Evolutionary conservation across 2,888 invertebrate species (phyloP), one percentile per base, ranked within the genome.

Genomic region (Melanargia galathea): DNA sequence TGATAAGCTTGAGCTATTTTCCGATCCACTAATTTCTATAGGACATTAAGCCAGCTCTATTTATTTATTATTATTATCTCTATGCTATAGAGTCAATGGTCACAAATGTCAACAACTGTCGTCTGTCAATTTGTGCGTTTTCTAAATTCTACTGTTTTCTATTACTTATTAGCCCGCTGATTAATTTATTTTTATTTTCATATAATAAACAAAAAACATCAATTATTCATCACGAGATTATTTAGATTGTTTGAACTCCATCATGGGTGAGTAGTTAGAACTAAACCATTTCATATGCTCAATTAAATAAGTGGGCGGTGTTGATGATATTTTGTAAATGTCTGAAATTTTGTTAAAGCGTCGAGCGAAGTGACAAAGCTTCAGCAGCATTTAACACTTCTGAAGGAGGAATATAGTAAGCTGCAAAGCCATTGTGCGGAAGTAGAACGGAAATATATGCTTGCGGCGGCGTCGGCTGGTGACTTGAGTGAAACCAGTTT

Each of bases 381-480:
- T 73, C 97, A 97, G 83, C 97, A 97, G 82, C 98, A 98, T 82
- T 91, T 98, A 70, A 87, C 95, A 62, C 92, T 98, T 64, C 92
- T 98, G 67, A 95, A 97, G 76, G 97, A 97, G 73, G 97, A 98
- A 85, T 98, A 98, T 86, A 95, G 97, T 7, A 97, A 97, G 85
- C 92, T 98, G 33, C 97, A 98, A 81, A 93, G 93, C 54, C 94
- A 94, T 69, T 95, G 96, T 78, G 93, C 94, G 7, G 97, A 97
- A 74, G 84, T 98, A 30, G 97, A 97, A 80, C 93, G 95, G 70
- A 97, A 97, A 84, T 97, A 97, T 79, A 95, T 95, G 68, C 93
- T 96, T 69, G 94, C 95, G 1, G 94, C 95, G 43, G 95, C 96
- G 0, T 92, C 94, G 0, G 93, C 93, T 67, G 93, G 93, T 4